Evolutionary conservation across 1,140 invertebrate genomes (phyloP), one percentile per base, ranked within the genome.

Genomic region (Planococcus citri): DNA sequence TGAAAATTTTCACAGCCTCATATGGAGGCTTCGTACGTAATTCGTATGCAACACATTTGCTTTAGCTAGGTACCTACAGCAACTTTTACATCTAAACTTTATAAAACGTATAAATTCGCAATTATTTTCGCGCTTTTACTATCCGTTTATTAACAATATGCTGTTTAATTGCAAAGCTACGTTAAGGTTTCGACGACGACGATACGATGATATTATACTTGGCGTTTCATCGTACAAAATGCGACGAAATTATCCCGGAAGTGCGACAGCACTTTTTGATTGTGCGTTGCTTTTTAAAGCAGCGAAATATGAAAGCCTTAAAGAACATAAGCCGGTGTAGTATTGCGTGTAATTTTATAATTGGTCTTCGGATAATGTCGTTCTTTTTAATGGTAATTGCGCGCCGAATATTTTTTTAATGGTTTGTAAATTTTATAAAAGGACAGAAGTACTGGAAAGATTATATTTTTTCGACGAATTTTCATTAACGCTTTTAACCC

Each of bases 311-410:
- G 41, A 51, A 51, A n/a, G n/a, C n/a, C n/a, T n/a, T n/a, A n/a
- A n/a, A 20, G 41, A 3, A 51, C 3, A 51, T 51, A 20, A 51
- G 41, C 10, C n/a, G 41, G 41, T 51, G 41, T 51, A 51, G 41
- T 20, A 20, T 51, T 51, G 41, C 41, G 41, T 51, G 41, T 51
- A 51, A 51, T 51, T 51, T 51, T 51, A 51, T 51, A 51, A 51
- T 51, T 51, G 41, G 41, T 51, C 41, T 51, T 51, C 41, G 17
- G 41, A 51, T 20, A 20, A 51, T 51, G 41, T 51, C 41, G 41
- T 20, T 51, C 41, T n/a, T 51, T 51, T 20, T 17, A 51, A 51
- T 51, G 41, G 41, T 51, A 51, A 51, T 51, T 51, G 41, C 41
- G 17, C 41, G 2, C 10, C 41, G 10, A 51, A 20, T 51, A 51